A percentile compares a stretch with the other conserved stretches of the same genome.
phyloP scores from a whole-genome alignment of 2,888 invertebrate species.

The Spilarctia lutea region DNA sequence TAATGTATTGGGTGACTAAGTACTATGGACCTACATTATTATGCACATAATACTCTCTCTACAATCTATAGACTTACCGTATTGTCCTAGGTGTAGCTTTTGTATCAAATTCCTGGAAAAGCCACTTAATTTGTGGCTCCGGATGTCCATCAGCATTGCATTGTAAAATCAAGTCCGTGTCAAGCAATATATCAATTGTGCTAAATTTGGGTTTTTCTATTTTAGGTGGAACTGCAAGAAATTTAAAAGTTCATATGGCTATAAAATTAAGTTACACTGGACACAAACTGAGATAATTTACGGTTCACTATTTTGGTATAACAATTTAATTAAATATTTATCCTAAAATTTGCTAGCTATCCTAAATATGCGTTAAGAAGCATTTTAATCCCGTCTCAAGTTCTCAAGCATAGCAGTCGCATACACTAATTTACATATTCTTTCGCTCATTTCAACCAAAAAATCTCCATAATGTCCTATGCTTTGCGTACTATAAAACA shows the following conservation, averaged over 20 bases:
- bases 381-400: too few relatives aligned
- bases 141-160: slow-evolving; percentile 64
- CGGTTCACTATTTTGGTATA: background rate
- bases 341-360: too few relatives aligned
- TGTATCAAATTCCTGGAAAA: slow-evolving; percentile 37
- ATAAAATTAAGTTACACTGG: background rate
- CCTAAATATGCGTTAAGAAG: too few relatives aligned
- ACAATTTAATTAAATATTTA: too few relatives aligned
- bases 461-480: too few relatives aligned
- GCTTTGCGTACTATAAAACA: too few relatives aligned
- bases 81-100: slow-evolving; percentile 25
- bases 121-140: slow-evolving; percentile 60
- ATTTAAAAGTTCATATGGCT: background rate
- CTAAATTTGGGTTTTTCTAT: slow-evolving; percentile 44
- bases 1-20: too few relatives aligned
- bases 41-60: too few relatives aligned
- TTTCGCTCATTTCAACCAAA: too few relatives aligned
- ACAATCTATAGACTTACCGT: slow-evolving; percentile 38
- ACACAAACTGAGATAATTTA: background rate
- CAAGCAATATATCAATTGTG: slow-evolving; percentile 41
- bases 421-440: too few relatives aligned
- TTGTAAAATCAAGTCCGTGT: slow-evolving; percentile 40
- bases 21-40: too few relatives aligned
- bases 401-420: too few relatives aligned
- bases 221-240: slow-evolving; percentile 27